phyloP scores from a whole-genome alignment of 2,888 invertebrate genomes.

The Drosophila phalerata region DNA sequence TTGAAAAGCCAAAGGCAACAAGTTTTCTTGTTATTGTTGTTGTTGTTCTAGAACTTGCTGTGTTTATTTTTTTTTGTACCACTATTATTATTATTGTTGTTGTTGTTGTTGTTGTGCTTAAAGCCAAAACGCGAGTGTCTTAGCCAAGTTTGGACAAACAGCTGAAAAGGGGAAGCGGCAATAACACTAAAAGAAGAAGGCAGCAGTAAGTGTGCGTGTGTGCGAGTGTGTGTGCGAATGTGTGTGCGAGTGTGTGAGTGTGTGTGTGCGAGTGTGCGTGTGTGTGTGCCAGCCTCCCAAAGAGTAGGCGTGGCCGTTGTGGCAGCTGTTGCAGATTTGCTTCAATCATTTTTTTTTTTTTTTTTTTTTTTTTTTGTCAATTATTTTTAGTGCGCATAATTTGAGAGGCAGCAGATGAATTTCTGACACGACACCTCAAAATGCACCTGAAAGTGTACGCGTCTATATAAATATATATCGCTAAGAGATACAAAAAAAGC shows the following conservation, averaged over 20 bases:
- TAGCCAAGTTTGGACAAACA: constrained; percentile 70
- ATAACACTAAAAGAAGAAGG: constrained; percentile 7
- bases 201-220: constrained; percentile 44
- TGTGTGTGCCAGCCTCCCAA: constrained; percentile 14
- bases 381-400: constrained; percentile 82
- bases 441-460: constrained; percentile 72
- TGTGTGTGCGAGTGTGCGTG: constrained; percentile 24
- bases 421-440: constrained; percentile 79
- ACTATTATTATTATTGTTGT: constrained; percentile 27
- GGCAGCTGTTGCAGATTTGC: constrained; percentile 39
- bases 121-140: constrained; percentile 67
- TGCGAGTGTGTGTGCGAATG: constrained; percentile 30
- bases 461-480: constrained; percentile 31
- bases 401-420: constrained; percentile 64
- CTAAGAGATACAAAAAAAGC: constrained; percentile 23
- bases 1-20: constrained; percentile 19
- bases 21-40: constrained; percentile 36
- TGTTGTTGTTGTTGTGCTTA: constrained; percentile 49
- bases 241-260: constrained; percentile 23
- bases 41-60: constrained; percentile 25
- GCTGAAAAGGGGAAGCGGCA: constrained; percentile 11
- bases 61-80: constrained; percentile 46
- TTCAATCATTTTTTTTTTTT: neutral
- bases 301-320: constrained; percentile 26
- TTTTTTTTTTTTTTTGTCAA: constrained; percentile 47